Evolutionary conservation across 2,888 invertebrate genomes (phyloP).

Genomic region (Mactromeris polynyma): DNA sequence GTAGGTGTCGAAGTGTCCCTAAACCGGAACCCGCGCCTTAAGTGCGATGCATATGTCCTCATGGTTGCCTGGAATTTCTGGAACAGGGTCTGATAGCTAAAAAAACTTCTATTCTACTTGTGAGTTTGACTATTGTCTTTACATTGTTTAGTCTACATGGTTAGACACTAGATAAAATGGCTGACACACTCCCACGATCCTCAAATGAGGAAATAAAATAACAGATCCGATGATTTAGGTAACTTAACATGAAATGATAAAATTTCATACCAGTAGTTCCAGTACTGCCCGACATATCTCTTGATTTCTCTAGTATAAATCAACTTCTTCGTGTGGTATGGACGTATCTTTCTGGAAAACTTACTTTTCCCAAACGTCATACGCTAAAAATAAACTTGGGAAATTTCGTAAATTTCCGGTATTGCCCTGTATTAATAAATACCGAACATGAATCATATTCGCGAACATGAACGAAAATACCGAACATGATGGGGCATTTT

Average conservation of each 20-base stretch:
- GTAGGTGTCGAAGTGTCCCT: too few relatives aligned
- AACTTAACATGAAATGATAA: neutral
- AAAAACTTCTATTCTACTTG: too few relatives aligned
- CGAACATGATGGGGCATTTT: too few relatives aligned
- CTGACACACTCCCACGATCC: neutral
- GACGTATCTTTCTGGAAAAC: neutral
- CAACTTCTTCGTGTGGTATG: neutral
- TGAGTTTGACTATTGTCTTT: too few relatives aligned
- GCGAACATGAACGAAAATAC: too few relatives aligned
- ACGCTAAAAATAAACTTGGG: slow-evolving; percentile 65
- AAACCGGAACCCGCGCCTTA: too few relatives aligned
- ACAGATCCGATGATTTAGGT: neutral
- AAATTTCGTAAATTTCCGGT: slow-evolving; percentile 19
- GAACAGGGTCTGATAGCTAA: too few relatives aligned
- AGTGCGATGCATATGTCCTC: too few relatives aligned
- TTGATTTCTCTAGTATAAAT: neutral
- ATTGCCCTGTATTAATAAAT: neutral
- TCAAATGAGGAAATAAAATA: neutral
- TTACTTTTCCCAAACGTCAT: slow-evolving; percentile 59
- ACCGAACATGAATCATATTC: too few relatives aligned
- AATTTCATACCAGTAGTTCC: neutral
- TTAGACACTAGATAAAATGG: too few relatives aligned
- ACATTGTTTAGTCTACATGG: too few relatives aligned
- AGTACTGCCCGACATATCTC: neutral
- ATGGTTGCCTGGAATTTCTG: too few relatives aligned